Evolutionary conservation across 2,113 vertebrate species (phyloP).

Genomic region (Phrynosoma platyrhinos): DNA sequence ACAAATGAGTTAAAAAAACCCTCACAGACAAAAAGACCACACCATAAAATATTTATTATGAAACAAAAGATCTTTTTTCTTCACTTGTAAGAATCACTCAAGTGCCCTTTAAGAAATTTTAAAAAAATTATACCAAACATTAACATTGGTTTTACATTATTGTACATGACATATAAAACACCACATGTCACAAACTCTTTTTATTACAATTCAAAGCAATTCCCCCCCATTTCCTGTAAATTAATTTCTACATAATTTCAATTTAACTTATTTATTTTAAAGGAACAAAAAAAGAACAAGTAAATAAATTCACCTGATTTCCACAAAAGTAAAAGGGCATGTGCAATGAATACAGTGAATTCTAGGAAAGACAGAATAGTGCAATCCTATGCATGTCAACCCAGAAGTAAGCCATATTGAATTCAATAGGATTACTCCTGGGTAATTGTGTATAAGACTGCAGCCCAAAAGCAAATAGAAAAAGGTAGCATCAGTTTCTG

Average conservation of each 20-base stretch:
- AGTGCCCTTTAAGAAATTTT: constrained; percentile 62
- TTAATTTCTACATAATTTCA: constrained; percentile 72
- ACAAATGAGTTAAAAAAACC: background rate
- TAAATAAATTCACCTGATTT: constrained; percentile 74
- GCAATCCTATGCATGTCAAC: background rate
- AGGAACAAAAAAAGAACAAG: constrained; percentile 60
- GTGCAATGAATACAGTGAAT: constrained; percentile 60
- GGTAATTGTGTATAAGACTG: background rate
- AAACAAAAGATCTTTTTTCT: constrained; percentile 72
- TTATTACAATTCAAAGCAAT: constrained; percentile 62
- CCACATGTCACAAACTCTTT: constrained; percentile 66
- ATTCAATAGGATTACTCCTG: background rate
- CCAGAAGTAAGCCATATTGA: background rate
- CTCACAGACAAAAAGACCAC: constrained; percentile 66
- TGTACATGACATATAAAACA: constrained; percentile 70
- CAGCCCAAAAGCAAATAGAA: background rate
- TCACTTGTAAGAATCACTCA: constrained; percentile 74
- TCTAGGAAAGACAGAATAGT: constrained; percentile 3
- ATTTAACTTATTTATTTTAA: constrained; percentile 67
- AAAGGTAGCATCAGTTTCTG: accelerated
- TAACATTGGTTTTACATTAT: constrained; percentile 73
- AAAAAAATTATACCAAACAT: constrained; percentile 68
- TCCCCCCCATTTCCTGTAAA: constrained; percentile 63
- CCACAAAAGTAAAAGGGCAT: constrained; percentile 52
- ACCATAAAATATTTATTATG: constrained; percentile 83